Evolutionary conservation across 2,797 vertebrate species (phyloP).

Genomic region (Hapalemur alaotrensis): DNA sequence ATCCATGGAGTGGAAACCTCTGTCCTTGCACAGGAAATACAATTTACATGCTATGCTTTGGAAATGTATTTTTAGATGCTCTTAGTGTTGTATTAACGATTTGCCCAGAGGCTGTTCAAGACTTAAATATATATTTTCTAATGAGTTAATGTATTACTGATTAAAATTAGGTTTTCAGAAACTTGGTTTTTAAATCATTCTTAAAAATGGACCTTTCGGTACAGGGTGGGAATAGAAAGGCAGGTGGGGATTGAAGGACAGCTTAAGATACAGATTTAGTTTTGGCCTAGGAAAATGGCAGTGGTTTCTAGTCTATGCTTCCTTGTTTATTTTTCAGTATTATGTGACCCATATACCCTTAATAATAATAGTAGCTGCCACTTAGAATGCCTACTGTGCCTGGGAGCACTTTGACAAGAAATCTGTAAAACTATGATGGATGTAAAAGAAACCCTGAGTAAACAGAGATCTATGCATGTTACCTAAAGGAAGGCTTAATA

Average conservation of each 20-base stretch:
- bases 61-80: slow-evolving; percentile 67
- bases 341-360: neutral
- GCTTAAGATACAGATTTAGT: slow-evolving; percentile 43
- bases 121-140: slow-evolving; percentile 58
- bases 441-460: neutral
- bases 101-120: slow-evolving; percentile 37
- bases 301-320: slow-evolving; percentile 19
- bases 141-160: slow-evolving; percentile 50
- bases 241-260: neutral
- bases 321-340: slow-evolving; percentile 48
- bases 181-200: slow-evolving; percentile 47
- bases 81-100: slow-evolving; percentile 53
- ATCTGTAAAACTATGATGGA: neutral
- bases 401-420: slow-evolving; percentile 40
- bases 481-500: neutral
- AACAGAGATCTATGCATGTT: neutral
- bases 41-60: slow-evolving; percentile 35
- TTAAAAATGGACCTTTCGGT: slow-evolving; percentile 33
- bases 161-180: slow-evolving; percentile 58
- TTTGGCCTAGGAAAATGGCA: slow-evolving; percentile 33
- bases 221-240: neutral
- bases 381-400: neutral
- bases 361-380: neutral
- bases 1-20: slow-evolving; percentile 18
- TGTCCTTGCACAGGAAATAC: slow-evolving; percentile 32